phyloP scores from a whole-genome alignment of 1,140 invertebrate species.

The Drosophila busckii region DNA sequence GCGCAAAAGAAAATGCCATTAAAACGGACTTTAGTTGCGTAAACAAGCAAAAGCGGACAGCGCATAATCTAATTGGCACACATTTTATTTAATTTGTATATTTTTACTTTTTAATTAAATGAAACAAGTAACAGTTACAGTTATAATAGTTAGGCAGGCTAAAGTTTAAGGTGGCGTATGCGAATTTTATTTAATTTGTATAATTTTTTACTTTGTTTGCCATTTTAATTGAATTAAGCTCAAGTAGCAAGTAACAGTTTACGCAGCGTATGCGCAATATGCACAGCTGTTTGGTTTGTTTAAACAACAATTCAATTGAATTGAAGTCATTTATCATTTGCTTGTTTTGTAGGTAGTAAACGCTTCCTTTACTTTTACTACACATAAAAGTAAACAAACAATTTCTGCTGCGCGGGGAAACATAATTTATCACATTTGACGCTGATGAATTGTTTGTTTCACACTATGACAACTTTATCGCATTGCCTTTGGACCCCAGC shows the following conservation, averaged over 20 bases:
- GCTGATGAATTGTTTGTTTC: slow-evolving; percentile 72
- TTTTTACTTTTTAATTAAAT: slow-evolving; percentile 28
- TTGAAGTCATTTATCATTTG: slow-evolving; percentile 58
- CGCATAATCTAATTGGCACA: slow-evolving; percentile 35
- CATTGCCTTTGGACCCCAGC: slow-evolving; percentile 1
- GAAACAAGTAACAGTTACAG: slow-evolving; percentile 14
- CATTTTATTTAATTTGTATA: slow-evolving; percentile 15
- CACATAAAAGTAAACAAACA: slow-evolving; percentile 58
- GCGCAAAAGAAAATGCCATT: slow-evolving; percentile 29
- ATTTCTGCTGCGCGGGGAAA: slow-evolving; percentile 56
- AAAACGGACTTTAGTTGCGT: slow-evolving; percentile 24
- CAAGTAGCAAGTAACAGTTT: slow-evolving; percentile 8
- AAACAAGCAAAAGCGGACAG: slow-evolving; percentile 7
- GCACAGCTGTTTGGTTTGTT: slow-evolving; percentile 9
- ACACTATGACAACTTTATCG: slow-evolving; percentile 75
- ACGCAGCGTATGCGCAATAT: slow-evolving; percentile 22
- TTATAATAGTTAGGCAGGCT: no score
- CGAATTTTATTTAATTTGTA: slow-evolving; percentile 16
- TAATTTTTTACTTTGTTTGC: slow-evolving; percentile 12
- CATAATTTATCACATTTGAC: slow-evolving; percentile 75
- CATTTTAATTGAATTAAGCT: slow-evolving; percentile 22
- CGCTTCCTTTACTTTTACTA: slow-evolving; percentile 3
- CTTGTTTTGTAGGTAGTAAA: slow-evolving; percentile 42
- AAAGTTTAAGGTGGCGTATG: no score
- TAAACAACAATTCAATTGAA: slow-evolving; percentile 67